These are phyloP conservation scores for Poecilia velifera DNA, from an alignment of 2,797 vertebrate species.

Conservation along the genomic window DNA sequence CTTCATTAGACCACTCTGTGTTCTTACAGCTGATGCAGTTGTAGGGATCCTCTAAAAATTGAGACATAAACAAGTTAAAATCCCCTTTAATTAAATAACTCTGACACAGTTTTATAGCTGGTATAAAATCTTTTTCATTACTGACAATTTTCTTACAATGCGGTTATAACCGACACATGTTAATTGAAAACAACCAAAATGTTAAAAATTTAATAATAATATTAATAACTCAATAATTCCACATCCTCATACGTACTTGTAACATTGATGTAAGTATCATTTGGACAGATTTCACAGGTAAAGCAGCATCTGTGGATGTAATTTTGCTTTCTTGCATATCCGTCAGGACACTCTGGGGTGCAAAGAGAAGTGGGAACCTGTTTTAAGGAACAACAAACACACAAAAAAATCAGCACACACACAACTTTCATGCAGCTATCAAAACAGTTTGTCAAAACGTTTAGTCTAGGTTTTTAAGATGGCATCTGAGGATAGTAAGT, in stretches of 20 bases:
- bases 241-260: constrained; percentile 42
- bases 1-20: constrained; percentile 79
- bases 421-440: background rate
- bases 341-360: constrained; percentile 73
- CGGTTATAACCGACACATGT: background rate
- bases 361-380: constrained; percentile 78
- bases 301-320: constrained; percentile 82
- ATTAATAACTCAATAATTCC: background rate
- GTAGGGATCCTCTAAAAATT: constrained; percentile 60
- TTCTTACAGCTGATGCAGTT: constrained; percentile 69
- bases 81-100: background rate
- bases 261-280: constrained; percentile 79
- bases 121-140: background rate
- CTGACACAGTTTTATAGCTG: background rate
- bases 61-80: background rate
- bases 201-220: background rate
- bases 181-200: background rate
- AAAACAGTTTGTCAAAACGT: too few species aligned
- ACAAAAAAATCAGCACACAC: background rate
- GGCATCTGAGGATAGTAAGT: background rate
- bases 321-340: constrained; percentile 60
- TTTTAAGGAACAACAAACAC: background rate
- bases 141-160: background rate
- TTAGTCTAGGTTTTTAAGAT: background rate
- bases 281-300: constrained; percentile 68